A percentile compares a stretch with the other conserved stretches of the same genome.
These are phyloP conservation scores for Pseudomugil gertrudae DNA, from an alignment of 2,797 vertebrate genomes.

Conservation along the genomic window DNA sequence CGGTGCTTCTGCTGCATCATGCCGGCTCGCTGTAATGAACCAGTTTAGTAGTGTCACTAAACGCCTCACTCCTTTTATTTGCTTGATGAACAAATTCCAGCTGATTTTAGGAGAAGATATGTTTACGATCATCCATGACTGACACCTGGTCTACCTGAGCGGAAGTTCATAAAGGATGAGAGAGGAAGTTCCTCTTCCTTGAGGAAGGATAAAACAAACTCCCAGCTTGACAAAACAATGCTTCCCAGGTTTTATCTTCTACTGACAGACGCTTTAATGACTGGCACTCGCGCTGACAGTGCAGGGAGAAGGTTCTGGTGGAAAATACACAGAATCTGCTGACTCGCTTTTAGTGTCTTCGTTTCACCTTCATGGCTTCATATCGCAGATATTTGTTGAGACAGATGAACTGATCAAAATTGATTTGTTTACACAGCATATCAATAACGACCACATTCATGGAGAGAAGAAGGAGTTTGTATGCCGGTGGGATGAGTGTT, in stretches of 20 bases:
- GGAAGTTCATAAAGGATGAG: neutral
- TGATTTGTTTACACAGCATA: conserved; percentile 84
- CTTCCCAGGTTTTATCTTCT: conserved; percentile 49
- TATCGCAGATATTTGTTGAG: neutral
- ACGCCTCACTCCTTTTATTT: too few relatives aligned
- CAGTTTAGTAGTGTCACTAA: too few relatives aligned
- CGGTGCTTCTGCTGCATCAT: too few relatives aligned
- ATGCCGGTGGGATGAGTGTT: conserved; percentile 97
- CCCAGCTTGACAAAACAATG: conserved; percentile 58
- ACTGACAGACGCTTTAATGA: conserved; percentile 58
- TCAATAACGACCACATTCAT: conserved; percentile 99
- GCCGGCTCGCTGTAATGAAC: too few relatives aligned
- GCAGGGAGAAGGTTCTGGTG: conserved; percentile 35
- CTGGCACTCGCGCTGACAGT: conserved; percentile 30
- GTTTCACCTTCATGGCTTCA: neutral
- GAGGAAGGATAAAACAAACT: conserved; percentile 15
- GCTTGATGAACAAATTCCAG: too few relatives aligned
- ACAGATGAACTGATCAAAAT: conserved; percentile 1
- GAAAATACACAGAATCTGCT: conserved; percentile 51
- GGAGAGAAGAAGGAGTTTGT: conserved; percentile 99
- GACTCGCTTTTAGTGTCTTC: conserved; percentile 14
- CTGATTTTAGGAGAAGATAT: too few relatives aligned
- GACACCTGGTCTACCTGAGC: too few relatives aligned
- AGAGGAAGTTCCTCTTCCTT: conserved; percentile 45
- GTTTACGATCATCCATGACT: too few relatives aligned